Evolutionary conservation across 2,113 vertebrate species (phyloP).

Genomic region (Xenopus borealis): DNA sequence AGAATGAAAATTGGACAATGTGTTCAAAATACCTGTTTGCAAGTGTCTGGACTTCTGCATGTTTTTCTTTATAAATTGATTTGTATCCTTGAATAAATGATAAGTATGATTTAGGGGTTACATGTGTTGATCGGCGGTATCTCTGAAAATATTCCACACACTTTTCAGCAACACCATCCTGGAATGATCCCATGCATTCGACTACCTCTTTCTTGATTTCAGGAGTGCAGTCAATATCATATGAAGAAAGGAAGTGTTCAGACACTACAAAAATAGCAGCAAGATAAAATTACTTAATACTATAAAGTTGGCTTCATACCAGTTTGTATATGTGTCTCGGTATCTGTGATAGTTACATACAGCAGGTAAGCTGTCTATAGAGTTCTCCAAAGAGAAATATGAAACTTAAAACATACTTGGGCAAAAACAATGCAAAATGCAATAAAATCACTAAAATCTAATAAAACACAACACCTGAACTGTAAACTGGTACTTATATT

Average conservation of each 20-base stretch:
- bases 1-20: background rate
- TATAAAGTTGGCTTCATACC: too few relatives aligned
- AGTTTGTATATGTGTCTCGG: too few relatives aligned
- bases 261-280: constrained; percentile 69
- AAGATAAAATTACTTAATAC: too few relatives aligned
- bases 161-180: constrained; percentile 90
- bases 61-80: constrained; percentile 84
- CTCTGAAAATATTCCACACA: constrained; percentile 92
- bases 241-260: constrained; percentile 85
- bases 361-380: too few relatives aligned
- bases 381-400: too few relatives aligned
- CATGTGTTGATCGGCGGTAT: constrained; percentile 84
- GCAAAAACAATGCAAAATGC: too few relatives aligned
- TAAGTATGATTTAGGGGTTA: constrained; percentile 94
- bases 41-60: constrained; percentile 76
- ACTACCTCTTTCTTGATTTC: constrained; percentile 81
- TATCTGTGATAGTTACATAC: too few relatives aligned
- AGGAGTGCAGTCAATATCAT: constrained; percentile 78
- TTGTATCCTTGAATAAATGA: constrained; percentile 94
- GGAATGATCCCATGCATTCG: constrained; percentile 95
- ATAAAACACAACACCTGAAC: too few relatives aligned
- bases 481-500: too few relatives aligned
- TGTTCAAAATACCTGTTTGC: constrained; percentile 74
- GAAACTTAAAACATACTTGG: too few relatives aligned
- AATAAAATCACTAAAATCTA: too few relatives aligned